phyloP scores from a whole-genome alignment of 1,140 invertebrate species.

The Thaumatotibia leucotreta region DNA sequence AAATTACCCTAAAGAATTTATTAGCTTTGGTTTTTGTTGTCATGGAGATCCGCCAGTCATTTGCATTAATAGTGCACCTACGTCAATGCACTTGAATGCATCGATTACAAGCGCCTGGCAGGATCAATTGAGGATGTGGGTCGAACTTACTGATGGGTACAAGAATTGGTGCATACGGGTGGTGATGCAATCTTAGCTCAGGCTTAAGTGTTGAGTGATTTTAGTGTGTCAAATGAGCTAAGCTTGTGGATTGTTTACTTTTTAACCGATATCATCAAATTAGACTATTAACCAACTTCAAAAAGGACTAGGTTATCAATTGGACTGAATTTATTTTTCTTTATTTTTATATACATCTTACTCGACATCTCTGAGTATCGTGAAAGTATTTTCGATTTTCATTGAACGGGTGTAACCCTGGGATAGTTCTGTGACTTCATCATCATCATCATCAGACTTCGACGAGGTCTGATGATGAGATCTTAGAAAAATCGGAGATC shows the following conservation, averaged over 20 bases:
- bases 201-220: background rate
- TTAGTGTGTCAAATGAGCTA: background rate
- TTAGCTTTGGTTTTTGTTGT: background rate
- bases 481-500: too few relatives aligned
- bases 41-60: background rate
- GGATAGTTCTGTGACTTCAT: too few relatives aligned
- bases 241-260: background rate
- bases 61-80: background rate
- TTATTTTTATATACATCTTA: too few relatives aligned
- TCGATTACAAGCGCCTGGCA: background rate
- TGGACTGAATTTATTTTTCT: too few relatives aligned
- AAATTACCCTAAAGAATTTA: too few relatives aligned
- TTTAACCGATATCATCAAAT: background rate
- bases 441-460: too few relatives aligned
- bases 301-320: too few relatives aligned
- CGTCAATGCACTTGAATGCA: conserved; percentile 3
- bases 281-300: background rate
- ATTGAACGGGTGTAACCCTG: too few relatives aligned
- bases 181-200: background rate
- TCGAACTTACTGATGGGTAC: background rate
- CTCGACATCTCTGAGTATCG: too few relatives aligned
- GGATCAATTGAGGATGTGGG: conserved; percentile 9
- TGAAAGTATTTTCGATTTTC: too few relatives aligned
- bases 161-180: background rate
- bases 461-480: too few relatives aligned